Percentiles rank a stretch among this genome's conserved stretches.
Evolutionary conservation across 2,797 vertebrate genomes (phyloP).

Genomic region (Podarcis siculus): DNA sequence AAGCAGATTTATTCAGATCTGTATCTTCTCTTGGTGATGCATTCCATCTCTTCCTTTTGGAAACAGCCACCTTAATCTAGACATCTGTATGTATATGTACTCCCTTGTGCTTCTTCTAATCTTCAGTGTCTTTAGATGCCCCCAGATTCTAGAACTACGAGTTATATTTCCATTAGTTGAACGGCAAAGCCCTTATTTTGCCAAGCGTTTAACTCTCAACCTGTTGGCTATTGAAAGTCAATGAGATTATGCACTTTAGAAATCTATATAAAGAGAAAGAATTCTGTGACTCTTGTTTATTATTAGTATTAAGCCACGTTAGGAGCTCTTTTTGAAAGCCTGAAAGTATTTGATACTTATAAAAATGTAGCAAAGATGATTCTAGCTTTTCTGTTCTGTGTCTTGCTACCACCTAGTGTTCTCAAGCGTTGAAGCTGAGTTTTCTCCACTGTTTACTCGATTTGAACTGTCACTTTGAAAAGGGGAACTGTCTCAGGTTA

Average conservation of each 20-base stretch:
- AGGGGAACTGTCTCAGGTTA: background rate
- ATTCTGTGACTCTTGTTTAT: background rate
- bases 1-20: too few species aligned
- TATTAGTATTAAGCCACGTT: background rate
- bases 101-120: too few species aligned
- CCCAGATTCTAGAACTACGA: background rate
- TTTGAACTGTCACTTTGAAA: background rate
- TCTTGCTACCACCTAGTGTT: constrained; percentile 52
- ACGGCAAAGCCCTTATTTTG: background rate
- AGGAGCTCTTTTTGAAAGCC: background rate
- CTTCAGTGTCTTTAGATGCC: too few species aligned
- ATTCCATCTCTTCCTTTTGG: too few species aligned
- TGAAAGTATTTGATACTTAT: background rate
- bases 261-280: background rate
- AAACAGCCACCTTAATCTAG: too few species aligned
- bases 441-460: background rate
- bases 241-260: background rate
- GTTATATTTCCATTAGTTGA: background rate
- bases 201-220: background rate
- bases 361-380: too few species aligned
- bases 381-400: background rate
- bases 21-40: too few species aligned
- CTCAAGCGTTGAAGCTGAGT: background rate
- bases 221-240: background rate
- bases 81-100: too few species aligned